Conservation (phyloP, 1,140 invertebrate species). For the Formica selysi region DNA sequence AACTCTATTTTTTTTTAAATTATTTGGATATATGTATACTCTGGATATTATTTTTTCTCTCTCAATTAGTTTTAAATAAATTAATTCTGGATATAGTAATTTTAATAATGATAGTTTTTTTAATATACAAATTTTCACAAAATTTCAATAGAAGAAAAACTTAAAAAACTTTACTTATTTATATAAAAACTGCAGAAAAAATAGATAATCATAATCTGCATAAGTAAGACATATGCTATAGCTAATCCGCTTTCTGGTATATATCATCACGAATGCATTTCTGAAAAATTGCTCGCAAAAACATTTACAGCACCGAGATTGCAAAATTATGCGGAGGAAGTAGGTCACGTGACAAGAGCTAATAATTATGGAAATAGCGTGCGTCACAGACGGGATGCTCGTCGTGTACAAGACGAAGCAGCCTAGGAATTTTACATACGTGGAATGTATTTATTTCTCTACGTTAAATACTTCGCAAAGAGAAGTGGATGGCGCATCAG, state of each 20-base stretch:
- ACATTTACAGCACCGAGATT: constrained; percentile 9
- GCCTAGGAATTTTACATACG: neutral
- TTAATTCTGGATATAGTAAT: no score
- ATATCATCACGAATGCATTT: neutral
- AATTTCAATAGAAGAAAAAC: neutral
- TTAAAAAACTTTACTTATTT: neutral
- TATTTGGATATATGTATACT: neutral
- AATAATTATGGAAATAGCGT: constrained; percentile 61
- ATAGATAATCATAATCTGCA: neutral
- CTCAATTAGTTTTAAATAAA: no score
- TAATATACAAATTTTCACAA: neutral
- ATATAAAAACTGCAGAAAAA: neutral
- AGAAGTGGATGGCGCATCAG: neutral
- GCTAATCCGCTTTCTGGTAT: neutral
- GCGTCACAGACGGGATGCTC: constrained; percentile 18
- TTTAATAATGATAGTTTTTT: no score
- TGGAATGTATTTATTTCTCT: constrained; percentile 30
- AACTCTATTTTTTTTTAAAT: neutral
- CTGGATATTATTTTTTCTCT: no score
- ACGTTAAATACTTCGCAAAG: constrained; percentile 25
- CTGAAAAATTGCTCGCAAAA: neutral
- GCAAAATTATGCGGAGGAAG: constrained; percentile 34
- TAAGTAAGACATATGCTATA: neutral
- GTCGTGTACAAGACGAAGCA: neutral
- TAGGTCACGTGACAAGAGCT: constrained; percentile 45